Base-by-base conservation (phyloP, 53 echinoderm and acorn worm genomes). In the Holothuria leucospilota region DNA sequence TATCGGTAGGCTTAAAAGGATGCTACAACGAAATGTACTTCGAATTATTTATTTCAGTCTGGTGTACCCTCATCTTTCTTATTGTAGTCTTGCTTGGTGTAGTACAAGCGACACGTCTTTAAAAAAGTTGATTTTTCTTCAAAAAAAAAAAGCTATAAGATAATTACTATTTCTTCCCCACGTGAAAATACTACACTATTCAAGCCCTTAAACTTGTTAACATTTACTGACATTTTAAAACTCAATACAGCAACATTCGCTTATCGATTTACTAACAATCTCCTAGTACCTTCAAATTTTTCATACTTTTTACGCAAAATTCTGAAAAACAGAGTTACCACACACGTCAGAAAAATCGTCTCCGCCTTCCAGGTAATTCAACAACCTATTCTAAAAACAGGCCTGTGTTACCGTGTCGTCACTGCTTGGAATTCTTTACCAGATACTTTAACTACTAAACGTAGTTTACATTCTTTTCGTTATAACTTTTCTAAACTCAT, bases 321-420 rank as follows among this genome's bases (percentile, higher is more conserved):
- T 34, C 2, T 3, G 27, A 28, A 68, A 6, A n/a, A 28, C 26
- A 68, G 6, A 68, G 26, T 68, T 68, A 68, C 23, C n/a, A 20
- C 23, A n/a, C n/a, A 68, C 68, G 34, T 29, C 21, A 68, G 29
- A 68, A 68, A 61, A 61, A n/a, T 61, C 4, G 62, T 61, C n/a
- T 68, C 29, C 68, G 68, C 29, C 68, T 68, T 68, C 29, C 68
- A n/a, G 68, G 68, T 23, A 68, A 68, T 68, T 14, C 27, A 30
- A 27, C 68, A 68, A 25, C 68, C 29, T 68, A 34, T 34, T 34
- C 34, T 34, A 34, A 34, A n/a, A 34, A 34, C 34, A 34, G 3
- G 34, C 34, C 34, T 34, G 21, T 68, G 29, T 68, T 68, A n/a
- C 13, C 24, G 68, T n/a, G 68, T 25, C 26, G 29, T 68, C n/a